Evolutionary conservation across 2,797 vertebrate genomes (phyloP), one percentile per base, ranked within the genome.

Genomic region (Chaetodon trifasciatus): DNA sequence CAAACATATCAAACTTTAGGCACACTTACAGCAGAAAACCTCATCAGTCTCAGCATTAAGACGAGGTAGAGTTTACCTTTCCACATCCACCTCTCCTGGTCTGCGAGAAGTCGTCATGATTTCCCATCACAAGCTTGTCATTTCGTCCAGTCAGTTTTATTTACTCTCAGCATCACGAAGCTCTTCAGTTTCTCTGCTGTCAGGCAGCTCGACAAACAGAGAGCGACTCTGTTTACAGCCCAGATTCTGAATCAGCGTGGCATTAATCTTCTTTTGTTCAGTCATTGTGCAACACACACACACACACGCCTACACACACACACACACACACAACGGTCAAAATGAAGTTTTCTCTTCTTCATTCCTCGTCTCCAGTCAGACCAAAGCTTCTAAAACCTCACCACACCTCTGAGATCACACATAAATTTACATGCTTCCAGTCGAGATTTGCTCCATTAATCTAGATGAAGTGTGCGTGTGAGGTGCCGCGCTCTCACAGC

Each of bases 121-220:
- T 90, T 91, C 72, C 70, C 70, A 84, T 86, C 70, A 84, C 75
- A 57, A 47, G 40, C 73, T 37, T 69, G 81, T 89, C 85, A 81
- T 61, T 73, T 73, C 39, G 15, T 12, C 58, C 64, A 44, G 58
- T 77, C 64, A 2, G 46, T 77, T 76, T 80, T 78, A 72, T 90
- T 84, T 81, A 66, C 56, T 65, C 63, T 68, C 42, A 15, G 58
- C 64, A 67, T 76, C 76, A 72, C 87, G 78, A 73, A 80, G 82
- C 79, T 86, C 67, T 56, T 69, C 68, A 79, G 78, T 74, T 70
- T 74, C 65, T 74, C 53, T 67, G 74, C 75, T 83, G 84, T 90
- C 90, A 88, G 68, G 49, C 60, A 42, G 28, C 69, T 81, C 42
- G 13, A 78, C 80, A 82, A 86, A 88, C 84, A 81, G 4, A 84